These are phyloP conservation scores for Microcaecilia unicolor DNA, from an alignment of 2,797 vertebrate genomes.

Conservation along the genomic window DNA sequence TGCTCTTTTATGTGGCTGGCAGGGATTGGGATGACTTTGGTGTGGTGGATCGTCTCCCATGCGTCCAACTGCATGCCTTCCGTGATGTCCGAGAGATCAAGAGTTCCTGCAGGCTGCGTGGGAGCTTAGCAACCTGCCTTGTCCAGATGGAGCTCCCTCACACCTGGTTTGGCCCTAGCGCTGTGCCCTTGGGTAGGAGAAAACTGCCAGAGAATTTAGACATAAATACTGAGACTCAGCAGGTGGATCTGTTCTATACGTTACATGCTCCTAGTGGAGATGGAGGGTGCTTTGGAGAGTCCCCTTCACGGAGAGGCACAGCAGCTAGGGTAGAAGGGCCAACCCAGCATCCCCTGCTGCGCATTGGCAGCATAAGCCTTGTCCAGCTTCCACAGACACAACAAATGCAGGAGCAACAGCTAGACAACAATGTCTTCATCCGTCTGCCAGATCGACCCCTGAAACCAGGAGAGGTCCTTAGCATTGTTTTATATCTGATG, in stretches of 20 bases:
- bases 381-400: slow-evolving; percentile 70
- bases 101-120: slow-evolving; percentile 82
- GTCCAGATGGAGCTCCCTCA: slow-evolving; percentile 82
- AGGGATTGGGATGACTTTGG: slow-evolving; percentile 94
- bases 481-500: slow-evolving; percentile 76
- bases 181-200: slow-evolving; percentile 58
- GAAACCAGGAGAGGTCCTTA: slow-evolving; percentile 82
- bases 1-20: slow-evolving; percentile 91
- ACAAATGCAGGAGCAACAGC: slow-evolving; percentile 77
- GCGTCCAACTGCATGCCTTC: slow-evolving; percentile 85
- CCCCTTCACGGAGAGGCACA: slow-evolving; percentile 16
- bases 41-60: slow-evolving; percentile 77
- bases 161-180: slow-evolving; percentile 80
- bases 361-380: slow-evolving; percentile 90
- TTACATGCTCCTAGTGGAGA: slow-evolving; percentile 66
- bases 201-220: slow-evolving; percentile 64
- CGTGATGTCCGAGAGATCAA: slow-evolving; percentile 80
- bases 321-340: slow-evolving; percentile 64
- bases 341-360: slow-evolving; percentile 87
- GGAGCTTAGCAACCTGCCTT: slow-evolving; percentile 83
- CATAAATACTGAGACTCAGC: slow-evolving; percentile 64
- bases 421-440: slow-evolving; percentile 87
- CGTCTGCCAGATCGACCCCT: slow-evolving; percentile 82
- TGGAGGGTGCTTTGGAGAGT: slow-evolving; percentile 69
- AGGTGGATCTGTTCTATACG: slow-evolving; percentile 89